phyloP scores from a whole-genome alignment of 2,113 vertebrate genomes.

The Erythrocercus mccallii region DNA sequence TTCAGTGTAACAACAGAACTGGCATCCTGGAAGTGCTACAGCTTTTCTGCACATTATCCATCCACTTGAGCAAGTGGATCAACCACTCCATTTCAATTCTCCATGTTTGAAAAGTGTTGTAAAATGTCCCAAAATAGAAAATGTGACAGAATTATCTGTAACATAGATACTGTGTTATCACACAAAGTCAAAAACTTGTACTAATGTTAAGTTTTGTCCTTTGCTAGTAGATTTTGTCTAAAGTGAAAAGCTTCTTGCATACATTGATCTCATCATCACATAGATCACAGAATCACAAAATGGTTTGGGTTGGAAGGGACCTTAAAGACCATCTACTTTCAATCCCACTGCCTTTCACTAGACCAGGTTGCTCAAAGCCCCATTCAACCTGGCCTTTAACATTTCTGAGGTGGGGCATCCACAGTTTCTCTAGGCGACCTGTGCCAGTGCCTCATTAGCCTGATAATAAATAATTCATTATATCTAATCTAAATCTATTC shows the following conservation, averaged over 20 bases:
- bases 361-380: not conserved
- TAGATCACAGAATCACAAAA: not conserved
- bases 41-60: not conserved
- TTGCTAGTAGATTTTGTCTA: not conserved
- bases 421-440: not conserved
- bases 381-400: not conserved
- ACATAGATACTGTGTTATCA: not conserved
- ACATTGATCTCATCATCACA: not conserved
- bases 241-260: not conserved
- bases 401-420: not conserved
- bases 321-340: not conserved
- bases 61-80: not conserved
- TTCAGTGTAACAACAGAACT: not conserved
- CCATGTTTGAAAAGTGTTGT: not conserved
- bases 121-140: not conserved
- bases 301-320: not conserved
- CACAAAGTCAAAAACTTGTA: not conserved
- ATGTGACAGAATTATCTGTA: not conserved
- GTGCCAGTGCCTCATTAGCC: not conserved
- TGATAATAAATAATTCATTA: not conserved
- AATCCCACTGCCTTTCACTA: not conserved
- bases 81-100: not conserved
- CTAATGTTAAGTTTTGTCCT: not conserved
- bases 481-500: not conserved
- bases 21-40: not conserved